Conservation (phyloP, 2,797 vertebrate species). For the Oryzias dopingdopingensis region DNA sequence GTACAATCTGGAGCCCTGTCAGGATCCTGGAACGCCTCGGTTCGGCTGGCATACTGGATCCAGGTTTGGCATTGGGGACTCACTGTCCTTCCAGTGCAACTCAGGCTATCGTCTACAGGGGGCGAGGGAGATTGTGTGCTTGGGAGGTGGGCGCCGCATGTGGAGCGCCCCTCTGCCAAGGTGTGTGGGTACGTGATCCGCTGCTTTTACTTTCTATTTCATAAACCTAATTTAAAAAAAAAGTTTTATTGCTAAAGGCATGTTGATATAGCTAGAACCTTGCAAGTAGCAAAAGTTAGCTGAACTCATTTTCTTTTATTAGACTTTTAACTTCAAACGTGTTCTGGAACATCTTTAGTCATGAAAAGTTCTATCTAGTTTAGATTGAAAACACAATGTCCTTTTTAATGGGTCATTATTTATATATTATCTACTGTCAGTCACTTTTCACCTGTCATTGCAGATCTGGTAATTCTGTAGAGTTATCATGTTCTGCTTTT, state of each 20-base stretch:
- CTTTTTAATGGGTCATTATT: neutral
- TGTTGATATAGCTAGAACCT: slow-evolving; percentile 6
- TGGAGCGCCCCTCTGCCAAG: slow-evolving; percentile 99
- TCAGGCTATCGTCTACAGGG: slow-evolving; percentile 94
- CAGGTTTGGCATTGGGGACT: slow-evolving; percentile 90
- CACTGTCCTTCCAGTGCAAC: slow-evolving; percentile 86
- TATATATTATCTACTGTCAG: neutral
- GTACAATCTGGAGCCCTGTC: slow-evolving; percentile 93
- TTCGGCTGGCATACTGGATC: slow-evolving; percentile 87
- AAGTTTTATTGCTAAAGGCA: too few relatives aligned
- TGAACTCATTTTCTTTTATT: slow-evolving; percentile 7
- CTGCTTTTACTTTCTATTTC: slow-evolving; percentile 82
- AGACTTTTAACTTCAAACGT: too few relatives aligned
- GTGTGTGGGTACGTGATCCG: slow-evolving; percentile 99
- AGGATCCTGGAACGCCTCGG: slow-evolving; percentile 87
- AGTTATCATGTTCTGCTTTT: slow-evolving; percentile 8
- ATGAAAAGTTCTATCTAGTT: slow-evolving; percentile 1
- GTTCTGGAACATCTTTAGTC: too few relatives aligned
- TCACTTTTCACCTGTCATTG: slow-evolving; percentile 9
- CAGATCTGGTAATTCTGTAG: slow-evolving; percentile 12
- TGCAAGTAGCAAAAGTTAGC: slow-evolving; percentile 5
- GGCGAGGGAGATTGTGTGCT: slow-evolving; percentile 85
- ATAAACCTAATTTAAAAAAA: neutral
- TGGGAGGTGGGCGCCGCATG: slow-evolving; percentile 94
- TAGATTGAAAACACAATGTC: neutral